Percentiles rank a stretch among this genome's conserved stretches.
These are phyloP conservation scores for Molorchus minor DNA, from an alignment of 2,888 invertebrate species.

Conservation along the genomic window DNA sequence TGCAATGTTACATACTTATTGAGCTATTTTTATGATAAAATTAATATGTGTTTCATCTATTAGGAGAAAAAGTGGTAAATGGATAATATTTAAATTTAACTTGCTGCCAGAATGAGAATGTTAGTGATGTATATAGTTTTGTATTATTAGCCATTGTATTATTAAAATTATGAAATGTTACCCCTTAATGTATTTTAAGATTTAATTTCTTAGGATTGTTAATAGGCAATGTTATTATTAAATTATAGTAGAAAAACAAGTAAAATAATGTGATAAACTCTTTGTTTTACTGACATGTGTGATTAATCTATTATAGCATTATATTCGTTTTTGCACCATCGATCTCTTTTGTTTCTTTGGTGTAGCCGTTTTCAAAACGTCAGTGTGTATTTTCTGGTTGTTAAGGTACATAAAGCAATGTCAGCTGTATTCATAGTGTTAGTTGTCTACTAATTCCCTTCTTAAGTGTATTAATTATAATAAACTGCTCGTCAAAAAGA, in stretches of 20 bases:
- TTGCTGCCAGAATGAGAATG: constrained; percentile 43
- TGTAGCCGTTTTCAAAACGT: too few species aligned
- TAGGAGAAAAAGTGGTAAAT: constrained; percentile 38
- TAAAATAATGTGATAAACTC: constrained; percentile 45
- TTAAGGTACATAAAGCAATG: too few species aligned
- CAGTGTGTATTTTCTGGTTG: too few species aligned
- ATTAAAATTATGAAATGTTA: constrained; percentile 48
- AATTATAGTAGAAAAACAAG: constrained; percentile 54
- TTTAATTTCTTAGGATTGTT: constrained; percentile 57
- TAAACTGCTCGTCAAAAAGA: too few species aligned
- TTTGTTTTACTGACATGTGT: too few species aligned
- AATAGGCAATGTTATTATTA: constrained; percentile 56
- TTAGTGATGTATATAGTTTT: constrained; percentile 59
- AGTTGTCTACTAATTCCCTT: too few species aligned
- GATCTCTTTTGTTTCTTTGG: too few species aligned
- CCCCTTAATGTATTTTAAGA: constrained; percentile 48
- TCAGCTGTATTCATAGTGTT: too few species aligned
- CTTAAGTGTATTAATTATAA: too few species aligned
- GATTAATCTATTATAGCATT: too few species aligned
- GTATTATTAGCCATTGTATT: constrained; percentile 55
- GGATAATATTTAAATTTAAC: constrained; percentile 29
- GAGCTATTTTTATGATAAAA: constrained; percentile 50
- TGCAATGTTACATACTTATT: constrained; percentile 48
- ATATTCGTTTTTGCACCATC: too few species aligned
- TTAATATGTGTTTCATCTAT: constrained; percentile 44